Percentiles rank a stretch among this genome's conserved stretches.
phyloP scores from a whole-genome alignment of 2,113 vertebrate species.

The Hydrochoerus hydrochaeris region DNA sequence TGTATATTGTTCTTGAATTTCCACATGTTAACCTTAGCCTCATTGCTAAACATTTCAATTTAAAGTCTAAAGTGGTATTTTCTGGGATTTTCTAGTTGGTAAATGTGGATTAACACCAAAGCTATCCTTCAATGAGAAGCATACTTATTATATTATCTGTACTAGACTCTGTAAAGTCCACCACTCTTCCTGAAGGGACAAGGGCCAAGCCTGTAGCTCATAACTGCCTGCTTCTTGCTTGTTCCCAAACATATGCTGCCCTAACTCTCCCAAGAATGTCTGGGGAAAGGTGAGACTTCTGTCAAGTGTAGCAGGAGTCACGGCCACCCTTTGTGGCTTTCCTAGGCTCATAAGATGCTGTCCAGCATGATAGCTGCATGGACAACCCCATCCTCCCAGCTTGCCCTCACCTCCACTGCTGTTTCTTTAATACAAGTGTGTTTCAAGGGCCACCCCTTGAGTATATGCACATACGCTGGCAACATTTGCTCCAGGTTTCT shows the following conservation, averaged over 20 bases:
- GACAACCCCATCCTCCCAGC: rapidly evolving
- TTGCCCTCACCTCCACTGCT: rapidly evolving
- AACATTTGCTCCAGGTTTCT: rapidly evolving
- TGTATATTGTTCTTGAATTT: not conserved
- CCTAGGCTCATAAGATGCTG: not conserved
- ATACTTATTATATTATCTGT: rapidly evolving
- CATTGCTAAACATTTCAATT: not conserved
- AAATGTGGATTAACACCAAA: not conserved
- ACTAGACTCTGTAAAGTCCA: not conserved
- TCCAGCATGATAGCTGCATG: rapidly evolving
- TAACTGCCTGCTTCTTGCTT: rapidly evolving
- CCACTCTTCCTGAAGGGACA: rapidly evolving
- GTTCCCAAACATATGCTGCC: rapidly evolving
- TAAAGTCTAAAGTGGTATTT: not conserved
- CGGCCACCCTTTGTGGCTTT: rapidly evolving
- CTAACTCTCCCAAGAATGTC: rapidly evolving
- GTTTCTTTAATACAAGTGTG: not conserved
- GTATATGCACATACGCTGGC: rapidly evolving
- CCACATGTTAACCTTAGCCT: not conserved
- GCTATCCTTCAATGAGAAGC: not conserved
- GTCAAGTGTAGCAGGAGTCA: rapidly evolving
- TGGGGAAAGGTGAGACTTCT: too few relatives aligned
- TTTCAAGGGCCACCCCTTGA: not conserved
- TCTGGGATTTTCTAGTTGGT: not conserved
- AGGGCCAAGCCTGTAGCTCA: not conserved